Conservation (phyloP, 2,888 invertebrate species). For the Macrophya alboannulata region DNA sequence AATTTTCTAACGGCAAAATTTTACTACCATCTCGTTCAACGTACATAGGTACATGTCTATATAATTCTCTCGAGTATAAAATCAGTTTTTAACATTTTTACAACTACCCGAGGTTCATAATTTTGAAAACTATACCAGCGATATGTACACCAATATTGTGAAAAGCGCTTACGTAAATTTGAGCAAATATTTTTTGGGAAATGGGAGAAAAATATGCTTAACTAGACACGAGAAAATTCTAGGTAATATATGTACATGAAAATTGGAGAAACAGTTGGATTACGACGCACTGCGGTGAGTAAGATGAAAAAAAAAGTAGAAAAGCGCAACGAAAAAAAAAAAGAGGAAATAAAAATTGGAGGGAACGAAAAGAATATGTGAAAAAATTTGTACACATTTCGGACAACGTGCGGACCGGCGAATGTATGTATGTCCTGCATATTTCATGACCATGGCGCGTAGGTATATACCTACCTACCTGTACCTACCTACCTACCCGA, state of each 20-base stretch:
- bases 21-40: background rate
- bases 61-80: too few species aligned
- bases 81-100: too few species aligned
- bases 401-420: conserved; percentile 5
- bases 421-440: background rate
- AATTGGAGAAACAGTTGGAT: too few species aligned
- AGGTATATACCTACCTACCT: background rate
- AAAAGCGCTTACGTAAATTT: background rate
- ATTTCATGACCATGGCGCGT: conserved; percentile 12
- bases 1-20: background rate
- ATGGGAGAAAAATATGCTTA: background rate
- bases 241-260: too few species aligned
- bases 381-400: conserved; percentile 41
- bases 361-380: background rate
- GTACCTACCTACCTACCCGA: background rate
- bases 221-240: too few species aligned
- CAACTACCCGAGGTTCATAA: too few species aligned
- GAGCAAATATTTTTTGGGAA: too few species aligned
- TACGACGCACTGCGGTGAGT: background rate
- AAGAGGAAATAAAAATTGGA: background rate
- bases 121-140: background rate
- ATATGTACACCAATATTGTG: too few species aligned
- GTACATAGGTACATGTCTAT: too few species aligned
- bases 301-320: background rate
- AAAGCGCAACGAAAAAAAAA: background rate